phyloP scores from a whole-genome alignment of 2,797 vertebrate genomes.

The Sylvia borin region DNA sequence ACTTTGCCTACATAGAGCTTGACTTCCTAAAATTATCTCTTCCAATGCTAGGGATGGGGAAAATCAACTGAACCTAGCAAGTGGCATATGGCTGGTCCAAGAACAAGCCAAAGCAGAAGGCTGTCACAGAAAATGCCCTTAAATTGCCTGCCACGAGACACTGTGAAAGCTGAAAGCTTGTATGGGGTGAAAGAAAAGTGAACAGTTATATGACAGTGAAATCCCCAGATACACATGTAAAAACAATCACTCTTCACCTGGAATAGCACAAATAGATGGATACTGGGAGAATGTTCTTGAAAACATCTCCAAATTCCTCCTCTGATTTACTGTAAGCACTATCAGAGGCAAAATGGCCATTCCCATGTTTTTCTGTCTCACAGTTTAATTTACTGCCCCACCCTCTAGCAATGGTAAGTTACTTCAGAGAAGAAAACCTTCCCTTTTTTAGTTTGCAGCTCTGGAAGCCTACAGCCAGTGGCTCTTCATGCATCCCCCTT shows the following conservation, averaged over 20 bases:
- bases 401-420: neutral
- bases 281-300: neutral
- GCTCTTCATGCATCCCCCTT: neutral
- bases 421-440: neutral
- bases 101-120: neutral
- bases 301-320: neutral
- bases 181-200: neutral
- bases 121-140: neutral
- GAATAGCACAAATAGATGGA: neutral
- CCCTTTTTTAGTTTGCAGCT: neutral
- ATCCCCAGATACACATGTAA: accelerated
- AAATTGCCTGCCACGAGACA: neutral
- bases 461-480: neutral
- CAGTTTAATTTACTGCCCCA: neutral
- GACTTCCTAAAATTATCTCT: neutral
- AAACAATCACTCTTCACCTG: neutral
- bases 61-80: neutral
- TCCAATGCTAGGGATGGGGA: neutral
- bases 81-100: neutral
- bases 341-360: neutral
- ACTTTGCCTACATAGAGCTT: neutral
- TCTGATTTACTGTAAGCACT: neutral
- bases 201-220: neutral
- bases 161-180: neutral
- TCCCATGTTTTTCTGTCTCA: neutral